A percentile compares a stretch with the other conserved stretches of the same genome.
These are phyloP conservation scores for Anoplolepis gracilipes DNA, from an alignment of 1,140 invertebrate genomes.

Conservation along the genomic window DNA sequence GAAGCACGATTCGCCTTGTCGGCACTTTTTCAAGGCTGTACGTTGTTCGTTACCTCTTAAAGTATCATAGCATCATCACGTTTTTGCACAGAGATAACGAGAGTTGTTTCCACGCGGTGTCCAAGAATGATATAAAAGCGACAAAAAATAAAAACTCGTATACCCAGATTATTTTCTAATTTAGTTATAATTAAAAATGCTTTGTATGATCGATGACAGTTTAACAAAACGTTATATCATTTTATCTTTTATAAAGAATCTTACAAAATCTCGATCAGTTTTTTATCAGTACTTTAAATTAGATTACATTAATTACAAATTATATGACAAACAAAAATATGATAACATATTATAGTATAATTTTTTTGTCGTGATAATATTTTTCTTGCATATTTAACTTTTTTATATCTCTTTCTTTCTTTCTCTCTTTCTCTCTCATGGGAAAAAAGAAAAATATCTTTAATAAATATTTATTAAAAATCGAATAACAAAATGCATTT, in stretches of 20 bases:
- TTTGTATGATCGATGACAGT: not conserved
- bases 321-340: not conserved
- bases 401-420: not conserved
- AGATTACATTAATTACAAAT: not conserved
- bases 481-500: not conserved
- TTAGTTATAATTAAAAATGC: not conserved
- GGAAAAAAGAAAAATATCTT: not conserved
- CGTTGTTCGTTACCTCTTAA: conserved; percentile 50
- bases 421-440: no score
- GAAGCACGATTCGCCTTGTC: conserved; percentile 57
- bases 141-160: conserved; percentile 35
- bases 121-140: conserved; percentile 60
- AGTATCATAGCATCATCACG: conserved; percentile 72
- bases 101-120: conserved; percentile 43
- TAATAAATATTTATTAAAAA: conserved; percentile 3
- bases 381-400: not conserved
- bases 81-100: conserved; percentile 61
- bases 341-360: not conserved
- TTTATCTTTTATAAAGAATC: not conserved
- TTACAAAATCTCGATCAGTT: not conserved
- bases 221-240: not conserved
- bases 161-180: conserved; percentile 12
- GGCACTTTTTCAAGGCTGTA: conserved; percentile 69
- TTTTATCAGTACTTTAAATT: not conserved
- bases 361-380: not conserved